Percentiles rank a stretch among this genome's conserved stretches.
Conservation (phyloP, 2,888 invertebrate genomes). For the Mesochorus sp. region DNA sequence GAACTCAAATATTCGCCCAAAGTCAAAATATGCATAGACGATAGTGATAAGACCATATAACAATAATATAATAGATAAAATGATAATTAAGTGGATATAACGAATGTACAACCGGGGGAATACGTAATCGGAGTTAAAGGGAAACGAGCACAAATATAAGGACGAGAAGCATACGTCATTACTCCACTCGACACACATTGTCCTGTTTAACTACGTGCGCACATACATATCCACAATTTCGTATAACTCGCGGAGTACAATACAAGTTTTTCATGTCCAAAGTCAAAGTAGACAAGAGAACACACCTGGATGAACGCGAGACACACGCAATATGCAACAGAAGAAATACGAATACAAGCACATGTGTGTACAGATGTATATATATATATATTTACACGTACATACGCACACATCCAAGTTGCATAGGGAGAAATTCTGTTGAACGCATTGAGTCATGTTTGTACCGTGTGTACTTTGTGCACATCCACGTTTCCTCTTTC, state of each 20-base stretch:
- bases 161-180: neutral
- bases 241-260: conserved; percentile 2
- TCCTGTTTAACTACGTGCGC: neutral
- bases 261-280: neutral
- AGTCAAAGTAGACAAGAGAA: conserved; percentile 10
- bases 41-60: neutral
- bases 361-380: neutral
- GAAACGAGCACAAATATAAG: neutral
- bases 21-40: too few species aligned
- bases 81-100: neutral
- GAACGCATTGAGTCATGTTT: conserved; percentile 14
- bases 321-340: conserved; percentile 5
- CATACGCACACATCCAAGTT: neutral
- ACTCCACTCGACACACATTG: neutral
- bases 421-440: neutral
- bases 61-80: neutral
- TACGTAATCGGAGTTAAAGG: neutral
- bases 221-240: neutral
- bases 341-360: neutral
- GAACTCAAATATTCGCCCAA: too few species aligned
- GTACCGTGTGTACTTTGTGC: neutral
- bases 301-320: conserved; percentile 37
- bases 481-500: neutral
- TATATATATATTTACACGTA: too few species aligned
- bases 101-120: too few species aligned